Conservation (phyloP, 2,113 vertebrate species). For the Psilopsiagon aurifrons region DNA sequence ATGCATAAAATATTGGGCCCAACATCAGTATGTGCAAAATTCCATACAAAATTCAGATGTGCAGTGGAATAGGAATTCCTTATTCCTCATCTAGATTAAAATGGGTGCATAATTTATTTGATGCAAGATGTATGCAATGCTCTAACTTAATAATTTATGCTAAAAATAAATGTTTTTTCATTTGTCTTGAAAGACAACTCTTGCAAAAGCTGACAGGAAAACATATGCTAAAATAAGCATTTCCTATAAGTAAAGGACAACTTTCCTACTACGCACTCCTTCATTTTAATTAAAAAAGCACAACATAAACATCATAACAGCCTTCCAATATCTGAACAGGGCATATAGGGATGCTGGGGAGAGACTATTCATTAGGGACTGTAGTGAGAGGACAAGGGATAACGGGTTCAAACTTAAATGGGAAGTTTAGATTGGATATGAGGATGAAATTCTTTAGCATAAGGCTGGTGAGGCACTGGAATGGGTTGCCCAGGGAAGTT, state of each 20-base stretch:
- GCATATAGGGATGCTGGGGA: too few species aligned
- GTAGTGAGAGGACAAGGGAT: too few species aligned
- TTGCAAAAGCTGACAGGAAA: neutral
- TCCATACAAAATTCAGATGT: conserved; percentile 62
- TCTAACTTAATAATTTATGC: conserved; percentile 63
- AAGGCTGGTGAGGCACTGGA: too few species aligned
- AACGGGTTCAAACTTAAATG: too few species aligned
- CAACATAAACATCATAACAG: neutral
- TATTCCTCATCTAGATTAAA: conserved; percentile 43
- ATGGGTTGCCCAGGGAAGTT: too few species aligned
- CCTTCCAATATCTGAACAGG: too few species aligned
- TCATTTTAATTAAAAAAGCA: neutral
- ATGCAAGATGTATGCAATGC: conserved; percentile 50
- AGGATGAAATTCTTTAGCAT: too few species aligned
- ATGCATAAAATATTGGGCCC: conserved; percentile 65
- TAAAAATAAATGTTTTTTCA: conserved; percentile 32
- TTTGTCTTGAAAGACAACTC: conserved; percentile 10
- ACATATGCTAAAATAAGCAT: neutral
- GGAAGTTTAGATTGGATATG: too few species aligned
- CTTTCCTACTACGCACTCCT: rapidly evolving
- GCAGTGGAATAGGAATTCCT: conserved; percentile 18
- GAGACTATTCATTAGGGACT: too few species aligned
- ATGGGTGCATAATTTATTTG: conserved; percentile 60
- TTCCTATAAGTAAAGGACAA: neutral
- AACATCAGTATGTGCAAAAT: conserved; percentile 56